phyloP scores from a whole-genome alignment of 2,888 invertebrate species.

The Nemotelus nigrinus region DNA sequence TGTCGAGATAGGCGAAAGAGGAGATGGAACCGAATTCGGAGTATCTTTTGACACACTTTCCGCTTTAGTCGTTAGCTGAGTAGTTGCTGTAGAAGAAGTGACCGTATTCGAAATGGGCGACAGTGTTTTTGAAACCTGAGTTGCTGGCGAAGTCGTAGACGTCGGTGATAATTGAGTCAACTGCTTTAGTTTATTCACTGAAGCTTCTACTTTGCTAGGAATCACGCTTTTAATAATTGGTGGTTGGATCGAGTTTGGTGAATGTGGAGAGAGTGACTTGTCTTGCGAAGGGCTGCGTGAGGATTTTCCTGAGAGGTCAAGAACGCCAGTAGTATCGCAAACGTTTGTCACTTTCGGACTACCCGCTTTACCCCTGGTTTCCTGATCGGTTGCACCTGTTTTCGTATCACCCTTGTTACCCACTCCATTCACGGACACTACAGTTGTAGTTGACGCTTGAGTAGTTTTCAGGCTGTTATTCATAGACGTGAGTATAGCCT shows the following conservation, averaged over 20 bases:
- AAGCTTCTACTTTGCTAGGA: conserved; percentile 49
- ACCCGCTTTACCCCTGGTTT: conserved; percentile 52
- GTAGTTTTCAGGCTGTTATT: not conserved
- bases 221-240: conserved; percentile 38
- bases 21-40: not conserved
- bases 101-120: conserved; percentile 45
- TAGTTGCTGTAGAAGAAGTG: conserved; percentile 7
- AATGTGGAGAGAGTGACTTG: conserved; percentile 51
- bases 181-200: conserved; percentile 63
- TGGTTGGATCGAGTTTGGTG: conserved; percentile 46
- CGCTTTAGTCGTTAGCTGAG: not conserved
- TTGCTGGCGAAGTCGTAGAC: conserved; percentile 18
- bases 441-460: conserved; percentile 53
- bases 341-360: conserved; percentile 58
- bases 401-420: conserved; percentile 57
- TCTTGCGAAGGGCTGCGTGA: conserved; percentile 56
- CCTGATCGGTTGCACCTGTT: conserved; percentile 51
- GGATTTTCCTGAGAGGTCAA: conserved; percentile 67
- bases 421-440: conserved; percentile 53
- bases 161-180: conserved; percentile 49
- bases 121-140: conserved; percentile 49
- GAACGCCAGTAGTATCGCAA: conserved; percentile 67
- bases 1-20: conserved; percentile 17
- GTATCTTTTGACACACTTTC: conserved; percentile 6
- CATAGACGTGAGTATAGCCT: conserved; percentile 54